phyloP scores from a whole-genome alignment of 2,888 invertebrate genomes.

The Nomada fucata region DNA sequence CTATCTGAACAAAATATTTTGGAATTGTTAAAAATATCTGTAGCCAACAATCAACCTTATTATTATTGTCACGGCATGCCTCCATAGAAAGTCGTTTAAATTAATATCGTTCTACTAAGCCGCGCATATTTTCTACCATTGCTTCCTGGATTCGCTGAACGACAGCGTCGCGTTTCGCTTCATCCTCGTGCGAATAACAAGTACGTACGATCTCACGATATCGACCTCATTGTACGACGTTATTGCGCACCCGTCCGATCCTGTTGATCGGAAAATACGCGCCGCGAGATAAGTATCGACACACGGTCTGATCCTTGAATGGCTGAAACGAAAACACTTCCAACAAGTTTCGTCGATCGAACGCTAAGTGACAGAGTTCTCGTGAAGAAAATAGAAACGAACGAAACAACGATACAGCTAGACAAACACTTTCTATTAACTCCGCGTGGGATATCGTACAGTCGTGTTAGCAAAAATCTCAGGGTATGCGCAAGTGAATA shows the following conservation, averaged over 20 bases:
- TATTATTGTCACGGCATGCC: too few species aligned
- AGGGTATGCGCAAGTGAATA: too few species aligned
- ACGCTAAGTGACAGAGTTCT: conserved; percentile 3
- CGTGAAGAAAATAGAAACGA: not conserved
- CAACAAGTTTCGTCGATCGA: conserved; percentile 2
- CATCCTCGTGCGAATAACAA: conserved; percentile 13
- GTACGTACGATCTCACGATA: not conserved
- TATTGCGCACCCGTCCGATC: conserved; percentile 4
- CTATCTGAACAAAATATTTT: too few species aligned
- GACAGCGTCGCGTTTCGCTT: conserved; percentile 10
- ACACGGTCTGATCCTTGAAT: conserved; percentile 10
- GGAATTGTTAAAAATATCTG: too few species aligned
- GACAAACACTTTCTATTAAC: not conserved
- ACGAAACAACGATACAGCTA: not conserved
- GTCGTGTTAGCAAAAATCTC: too few species aligned
- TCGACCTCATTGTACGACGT: conserved; percentile 34
- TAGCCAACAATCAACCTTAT: too few species aligned
- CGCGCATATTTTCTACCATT: not conserved
- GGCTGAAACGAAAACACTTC: conserved; percentile 8
- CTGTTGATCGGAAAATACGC: conserved; percentile 46
- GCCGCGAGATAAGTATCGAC: conserved; percentile 34
- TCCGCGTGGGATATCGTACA: not conserved
- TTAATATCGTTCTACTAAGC: too few species aligned
- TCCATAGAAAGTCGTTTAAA: not conserved
- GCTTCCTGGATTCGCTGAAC: not conserved